Conservation (phyloP, 2,888 invertebrate genomes). For the Chrysolina oricalcia region DNA sequence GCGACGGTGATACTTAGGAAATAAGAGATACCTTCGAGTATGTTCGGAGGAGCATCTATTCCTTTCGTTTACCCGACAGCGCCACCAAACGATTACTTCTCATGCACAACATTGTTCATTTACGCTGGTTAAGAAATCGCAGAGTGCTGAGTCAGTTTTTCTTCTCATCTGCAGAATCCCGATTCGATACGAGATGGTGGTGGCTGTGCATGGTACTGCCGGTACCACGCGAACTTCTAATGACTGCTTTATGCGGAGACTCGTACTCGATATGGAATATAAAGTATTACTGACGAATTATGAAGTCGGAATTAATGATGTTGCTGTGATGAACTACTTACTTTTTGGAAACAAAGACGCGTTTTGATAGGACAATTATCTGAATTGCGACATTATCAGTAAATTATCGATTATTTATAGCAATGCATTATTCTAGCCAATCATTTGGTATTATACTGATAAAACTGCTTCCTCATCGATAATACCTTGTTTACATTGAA, state of each 20-base stretch:
- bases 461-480: too few relatives aligned
- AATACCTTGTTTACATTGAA: too few relatives aligned
- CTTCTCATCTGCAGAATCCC: slow-evolving; percentile 45
- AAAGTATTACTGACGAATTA: slow-evolving; percentile 7
- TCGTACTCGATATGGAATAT: slow-evolving; percentile 9
- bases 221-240: slow-evolving; percentile 35
- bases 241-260: slow-evolving; percentile 16
- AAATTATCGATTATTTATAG: too few relatives aligned
- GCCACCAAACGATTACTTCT: neutral
- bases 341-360: neutral
- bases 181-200: slow-evolving; percentile 26
- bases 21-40: neutral
- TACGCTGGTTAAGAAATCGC: slow-evolving; percentile 1
- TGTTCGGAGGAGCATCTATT: neutral
- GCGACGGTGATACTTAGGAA: neutral
- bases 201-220: slow-evolving; percentile 41
- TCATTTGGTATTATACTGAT: too few relatives aligned
- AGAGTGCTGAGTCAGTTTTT: slow-evolving; percentile 34
- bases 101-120: neutral
- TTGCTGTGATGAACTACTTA: neutral
- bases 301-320: neutral
- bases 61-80: too few relatives aligned
- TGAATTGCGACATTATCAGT: neutral
- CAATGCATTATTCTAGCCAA: too few relatives aligned
- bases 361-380: neutral